Evolutionary conservation across 35 echinoderm and acorn worm species (phyloP).

Genomic region (Acanthaster planci): DNA sequence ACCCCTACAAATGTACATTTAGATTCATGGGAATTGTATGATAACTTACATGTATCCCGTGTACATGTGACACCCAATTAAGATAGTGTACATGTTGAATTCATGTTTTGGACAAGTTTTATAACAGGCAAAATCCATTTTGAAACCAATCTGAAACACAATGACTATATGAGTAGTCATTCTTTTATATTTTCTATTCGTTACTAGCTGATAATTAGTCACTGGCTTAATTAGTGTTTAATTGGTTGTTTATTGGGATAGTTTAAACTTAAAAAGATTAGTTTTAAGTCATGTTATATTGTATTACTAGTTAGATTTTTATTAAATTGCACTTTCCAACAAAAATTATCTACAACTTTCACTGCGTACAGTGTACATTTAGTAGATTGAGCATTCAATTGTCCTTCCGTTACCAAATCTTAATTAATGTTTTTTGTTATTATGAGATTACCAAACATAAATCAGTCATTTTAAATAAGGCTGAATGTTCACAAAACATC

Average conservation of each 20-base stretch:
- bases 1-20: too few relatives aligned
- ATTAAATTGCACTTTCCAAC: constrained; percentile 13
- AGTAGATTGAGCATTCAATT: constrained; percentile 32
- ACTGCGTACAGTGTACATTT: constrained; percentile 17
- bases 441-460: constrained; percentile 26
- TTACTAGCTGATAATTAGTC: constrained; percentile 28
- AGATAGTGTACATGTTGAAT: not conserved
- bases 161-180: too few relatives aligned
- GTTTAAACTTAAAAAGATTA: constrained; percentile 24
- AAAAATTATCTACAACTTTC: constrained; percentile 18
- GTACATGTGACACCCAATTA: constrained; percentile 10
- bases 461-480: constrained; percentile 4
- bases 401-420: constrained; percentile 21
- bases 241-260: constrained; percentile 15
- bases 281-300: constrained; percentile 33
- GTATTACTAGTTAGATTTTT: constrained; percentile 17
- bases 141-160: constrained; percentile 22
- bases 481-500: constrained; percentile 33
- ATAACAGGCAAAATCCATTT: constrained; percentile 1
- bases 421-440: constrained; percentile 20
- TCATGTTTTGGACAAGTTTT: constrained; percentile 9
- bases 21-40: not conserved
- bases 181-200: not conserved
- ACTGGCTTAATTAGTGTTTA: constrained; percentile 39
- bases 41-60: not conserved